Percentiles rank a stretch among this genome's conserved stretches.
Evolutionary conservation across 1,140 invertebrate genomes (phyloP).

Genomic region (Aphelinus certus): DNA sequence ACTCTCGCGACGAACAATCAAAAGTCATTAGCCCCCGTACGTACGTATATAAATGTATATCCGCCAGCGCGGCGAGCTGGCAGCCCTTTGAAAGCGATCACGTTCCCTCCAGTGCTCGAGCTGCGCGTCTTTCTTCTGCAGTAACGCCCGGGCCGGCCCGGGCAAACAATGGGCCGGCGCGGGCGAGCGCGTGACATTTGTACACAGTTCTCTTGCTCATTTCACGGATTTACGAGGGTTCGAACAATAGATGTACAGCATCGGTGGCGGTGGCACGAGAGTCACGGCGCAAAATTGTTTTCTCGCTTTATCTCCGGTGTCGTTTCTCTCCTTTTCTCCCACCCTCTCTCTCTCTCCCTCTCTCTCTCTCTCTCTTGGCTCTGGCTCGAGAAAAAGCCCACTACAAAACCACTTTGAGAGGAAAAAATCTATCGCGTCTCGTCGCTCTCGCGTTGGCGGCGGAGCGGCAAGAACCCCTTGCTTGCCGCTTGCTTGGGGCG

Average conservation of each 20-base stretch:
- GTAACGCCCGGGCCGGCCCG: background rate
- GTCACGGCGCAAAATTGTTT: slow-evolving; percentile 31
- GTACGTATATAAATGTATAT: background rate
- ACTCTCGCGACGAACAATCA: background rate
- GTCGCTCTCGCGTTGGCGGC: slow-evolving; percentile 35
- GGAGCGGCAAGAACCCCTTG: slow-evolving; percentile 17
- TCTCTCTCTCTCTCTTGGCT: background rate
- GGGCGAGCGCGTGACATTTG: slow-evolving; percentile 34
- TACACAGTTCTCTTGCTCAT: slow-evolving; percentile 32
- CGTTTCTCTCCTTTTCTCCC: background rate
- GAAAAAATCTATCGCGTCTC: slow-evolving; percentile 60
- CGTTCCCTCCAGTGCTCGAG: background rate
- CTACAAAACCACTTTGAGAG: slow-evolving; percentile 35
- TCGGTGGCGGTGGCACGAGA: background rate
- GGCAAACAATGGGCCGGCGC: slow-evolving; percentile 33
- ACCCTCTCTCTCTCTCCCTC: slow-evolving; percentile 6
- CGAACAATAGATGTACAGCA: slow-evolving; percentile 30
- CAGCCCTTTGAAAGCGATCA: slow-evolving; percentile 19
- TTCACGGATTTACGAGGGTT: slow-evolving; percentile 38
- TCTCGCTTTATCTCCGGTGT: background rate
- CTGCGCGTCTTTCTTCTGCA: background rate
- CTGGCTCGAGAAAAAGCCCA: background rate
- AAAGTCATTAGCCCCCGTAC: background rate
- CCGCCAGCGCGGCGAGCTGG: background rate
- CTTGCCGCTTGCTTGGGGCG: slow-evolving; percentile 30